These are phyloP conservation scores for Melanotaenia nigrans DNA, from an alignment of 2,797 vertebrate genomes.

Conservation along the genomic window DNA sequence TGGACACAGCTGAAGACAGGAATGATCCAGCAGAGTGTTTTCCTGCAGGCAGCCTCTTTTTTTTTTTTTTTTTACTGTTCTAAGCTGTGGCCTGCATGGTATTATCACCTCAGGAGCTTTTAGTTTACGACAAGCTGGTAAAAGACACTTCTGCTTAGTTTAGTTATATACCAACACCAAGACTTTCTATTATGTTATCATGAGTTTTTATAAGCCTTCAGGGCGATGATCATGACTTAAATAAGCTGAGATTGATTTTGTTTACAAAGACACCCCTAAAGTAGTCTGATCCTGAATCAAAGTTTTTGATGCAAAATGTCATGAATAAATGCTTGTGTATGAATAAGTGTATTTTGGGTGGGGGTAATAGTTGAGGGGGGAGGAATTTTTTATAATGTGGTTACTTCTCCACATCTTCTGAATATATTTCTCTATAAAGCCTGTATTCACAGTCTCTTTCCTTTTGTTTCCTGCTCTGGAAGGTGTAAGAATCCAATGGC, in stretches of 20 bases:
- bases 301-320: neutral
- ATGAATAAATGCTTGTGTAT: conserved; percentile 4
- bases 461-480: too few relatives aligned
- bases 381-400: too few relatives aligned
- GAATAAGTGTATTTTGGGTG: neutral
- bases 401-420: too few relatives aligned
- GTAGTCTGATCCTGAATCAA: neutral
- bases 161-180: conserved; percentile 36
- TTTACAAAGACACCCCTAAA: conserved; percentile 4
- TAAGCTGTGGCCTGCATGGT: conserved; percentile 34
- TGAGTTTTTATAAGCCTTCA: conserved; percentile 22
- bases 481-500: neutral
- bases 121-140: conserved; percentile 40
- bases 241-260: conserved; percentile 17
- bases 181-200: conserved; percentile 34
- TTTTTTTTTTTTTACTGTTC: conserved; percentile 61
- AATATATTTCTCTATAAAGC: too few relatives aligned
- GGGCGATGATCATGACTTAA: conserved; percentile 24
- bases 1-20: conserved; percentile 66
- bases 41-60: conserved; percentile 52
- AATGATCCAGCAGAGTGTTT: conserved; percentile 54
- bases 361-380: neutral
- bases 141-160: conserved; percentile 41
- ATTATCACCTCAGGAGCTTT: conserved; percentile 46
- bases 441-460: too few relatives aligned